Evolutionary conservation across 2,888 invertebrate species (phyloP), one percentile per base, ranked within the genome.

Genomic region (Euproctis similis): DNA sequence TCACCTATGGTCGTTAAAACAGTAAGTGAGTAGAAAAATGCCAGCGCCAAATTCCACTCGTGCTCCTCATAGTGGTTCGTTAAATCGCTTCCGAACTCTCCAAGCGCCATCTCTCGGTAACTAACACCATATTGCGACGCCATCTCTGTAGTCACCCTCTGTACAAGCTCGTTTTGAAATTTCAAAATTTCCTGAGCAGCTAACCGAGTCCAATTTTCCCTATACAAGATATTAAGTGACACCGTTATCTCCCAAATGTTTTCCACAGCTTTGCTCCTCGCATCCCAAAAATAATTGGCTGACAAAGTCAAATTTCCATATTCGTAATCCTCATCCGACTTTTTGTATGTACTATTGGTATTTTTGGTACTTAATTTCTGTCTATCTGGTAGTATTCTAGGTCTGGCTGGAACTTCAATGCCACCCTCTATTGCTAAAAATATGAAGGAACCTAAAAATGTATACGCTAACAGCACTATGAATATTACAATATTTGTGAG

Each of bases 11-110:
- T 97, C 26, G 96, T 97, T 54, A 97, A 87, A 44, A 97, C 95
- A 18, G 97, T 97, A 49, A 97, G 87, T 11, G 96, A 96, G 80
- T 97, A 97, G 54, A 97, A 90, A 81, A 97, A 97, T 30, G 97
- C 95, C 59, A 92, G 90, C 30, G 94, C 93, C 69, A 94, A 91
- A 69, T 92, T 94, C 94, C 94, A 95, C 69, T 94, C 93, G 67
- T 91, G 89, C 51, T 90, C 90, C 45, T 85, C 81, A 45, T 76
- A 74, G 71, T 82, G 68, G 70, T 76, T 70, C 46, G 65, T 60
- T 46, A 73, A 48, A 58, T 75, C 74, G 20, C 67, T 73, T 36
- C 68, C 71, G 29, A 74, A 80, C 59, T 80, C 86, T 4, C 84
- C 86, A 4, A 85, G 57, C 23, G 85, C 85, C 84, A 85, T 82